phyloP scores from a whole-genome alignment of 2,888 invertebrate species.

The Saturnia pavonia region DNA sequence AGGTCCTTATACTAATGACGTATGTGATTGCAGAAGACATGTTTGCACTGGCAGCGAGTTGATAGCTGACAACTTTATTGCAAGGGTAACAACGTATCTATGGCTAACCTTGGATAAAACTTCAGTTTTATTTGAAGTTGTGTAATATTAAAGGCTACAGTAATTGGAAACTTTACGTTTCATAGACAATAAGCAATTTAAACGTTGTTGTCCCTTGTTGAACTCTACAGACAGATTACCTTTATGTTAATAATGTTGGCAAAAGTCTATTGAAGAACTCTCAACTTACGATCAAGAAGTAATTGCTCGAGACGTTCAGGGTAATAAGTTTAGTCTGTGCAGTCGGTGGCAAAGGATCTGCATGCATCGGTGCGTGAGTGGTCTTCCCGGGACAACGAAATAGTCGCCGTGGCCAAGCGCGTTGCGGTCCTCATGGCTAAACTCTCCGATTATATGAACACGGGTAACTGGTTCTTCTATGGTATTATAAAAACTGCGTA shows the following conservation, averaged over 20 bases:
- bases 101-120: neutral
- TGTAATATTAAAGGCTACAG: neutral
- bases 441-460: slow-evolving; percentile 86
- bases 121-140: neutral
- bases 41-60: neutral
- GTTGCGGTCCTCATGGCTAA: slow-evolving; percentile 99
- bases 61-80: neutral
- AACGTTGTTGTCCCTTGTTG: neutral
- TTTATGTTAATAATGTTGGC: neutral
- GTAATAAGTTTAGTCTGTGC: slow-evolving; percentile 13
- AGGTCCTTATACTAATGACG: too few relatives aligned
- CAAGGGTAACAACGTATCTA: neutral
- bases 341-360: slow-evolving; percentile 97
- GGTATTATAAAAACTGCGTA: neutral
- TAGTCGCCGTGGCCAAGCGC: slow-evolving; percentile 97
- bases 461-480: slow-evolving; percentile 41
- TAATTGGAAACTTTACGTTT: neutral
- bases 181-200: neutral
- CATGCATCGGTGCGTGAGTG: slow-evolving; percentile 99
- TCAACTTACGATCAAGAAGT: neutral
- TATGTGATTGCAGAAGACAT: too few relatives aligned
- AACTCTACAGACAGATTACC: neutral
- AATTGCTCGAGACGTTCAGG: neutral
- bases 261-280: neutral
- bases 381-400: slow-evolving; percentile 99